Base-by-base conservation (phyloP, 2,113 vertebrate genomes). In the Carollia perspicillata region DNA sequence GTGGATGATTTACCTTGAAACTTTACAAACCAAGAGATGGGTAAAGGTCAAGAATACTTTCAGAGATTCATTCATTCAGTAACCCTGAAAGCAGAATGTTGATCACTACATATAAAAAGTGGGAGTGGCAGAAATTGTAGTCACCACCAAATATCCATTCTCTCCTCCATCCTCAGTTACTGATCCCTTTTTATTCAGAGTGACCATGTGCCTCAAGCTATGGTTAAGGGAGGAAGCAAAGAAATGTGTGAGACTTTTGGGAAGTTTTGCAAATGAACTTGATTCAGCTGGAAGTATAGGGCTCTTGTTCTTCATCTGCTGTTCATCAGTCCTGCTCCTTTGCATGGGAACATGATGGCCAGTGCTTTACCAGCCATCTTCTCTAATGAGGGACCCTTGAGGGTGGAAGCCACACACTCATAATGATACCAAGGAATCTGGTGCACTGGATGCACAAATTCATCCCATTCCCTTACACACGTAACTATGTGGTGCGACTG, bases 381-480 rank as follows among this genome's bases (percentile, higher is more conserved):
- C 60, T 81, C 10, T 92, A 40, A 12, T 30, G 30, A 69, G 60
- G 74, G 23, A 9, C 35, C 20, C 42, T 74, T 14, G 33, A 53
- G 37, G 26, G 51, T 30, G 58, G 71, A 71, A 23, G 51, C n/a
- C 42, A 44, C 28, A 1, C 2, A 8, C 47, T 37, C 0, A 9
- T 22, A 65, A 53, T 14, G 6, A 74, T 22, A 47, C 26, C 20
- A 14, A 35, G 53, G 35, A 35, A 10, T 55, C 23, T 55, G 65
- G 20, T 37, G 35, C 22, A 30, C 5, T 20, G 28, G 28, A 5
- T 40, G 10, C 44, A 30, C 89, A 44, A 0, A 1, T 9, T n/a
- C 18, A 33, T 60, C 23, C 6, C 23, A 8, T 1, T 0, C 17
- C 9, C 22, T 55, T 9, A 3, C 1, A 33, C 33, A 8, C 13